These are phyloP conservation scores for Cinclus cinclus DNA, from an alignment of 2,113 vertebrate species.

Conservation along the genomic window DNA sequence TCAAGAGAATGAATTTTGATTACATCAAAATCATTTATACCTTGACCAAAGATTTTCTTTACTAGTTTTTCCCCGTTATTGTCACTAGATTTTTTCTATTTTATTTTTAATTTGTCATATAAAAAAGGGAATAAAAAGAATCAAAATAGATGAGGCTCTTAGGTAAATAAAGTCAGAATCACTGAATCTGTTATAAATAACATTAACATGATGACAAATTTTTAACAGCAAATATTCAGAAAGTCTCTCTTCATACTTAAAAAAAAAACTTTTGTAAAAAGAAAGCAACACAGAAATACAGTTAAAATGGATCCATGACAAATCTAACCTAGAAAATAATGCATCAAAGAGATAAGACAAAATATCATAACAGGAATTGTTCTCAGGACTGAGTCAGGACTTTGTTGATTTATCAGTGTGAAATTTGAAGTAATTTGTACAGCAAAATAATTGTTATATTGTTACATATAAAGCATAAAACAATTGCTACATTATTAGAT, in stretches of 20 bases:
- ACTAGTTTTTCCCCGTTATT: slow-evolving; percentile 58
- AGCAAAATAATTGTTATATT: background rate
- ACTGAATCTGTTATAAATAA: slow-evolving; percentile 65
- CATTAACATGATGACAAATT: slow-evolving; percentile 34
- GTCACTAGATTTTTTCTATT: slow-evolving; percentile 74
- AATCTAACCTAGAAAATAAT: background rate
- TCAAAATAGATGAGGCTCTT: slow-evolving; percentile 59
- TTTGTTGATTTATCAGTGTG: background rate
- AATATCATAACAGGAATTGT: background rate
- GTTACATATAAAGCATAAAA: background rate
- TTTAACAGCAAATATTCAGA: slow-evolving; percentile 63
- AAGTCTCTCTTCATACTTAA: slow-evolving; percentile 59
- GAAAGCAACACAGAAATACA: background rate
- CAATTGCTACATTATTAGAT: background rate
- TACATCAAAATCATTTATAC: slow-evolving; percentile 67
- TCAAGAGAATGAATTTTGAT: slow-evolving; percentile 70
- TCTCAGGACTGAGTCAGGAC: background rate
- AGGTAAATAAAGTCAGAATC: slow-evolving; percentile 68
- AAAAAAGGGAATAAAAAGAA: slow-evolving; percentile 72
- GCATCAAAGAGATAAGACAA: background rate
- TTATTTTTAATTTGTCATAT: slow-evolving; percentile 51
- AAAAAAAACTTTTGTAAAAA: background rate
- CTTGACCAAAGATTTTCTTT: slow-evolving; percentile 57
- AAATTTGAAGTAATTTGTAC: background rate
- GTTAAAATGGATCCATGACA: background rate